These are phyloP conservation scores for Sylvietta virens DNA, from an alignment of 2,113 vertebrate species.

Conservation along the genomic window DNA sequence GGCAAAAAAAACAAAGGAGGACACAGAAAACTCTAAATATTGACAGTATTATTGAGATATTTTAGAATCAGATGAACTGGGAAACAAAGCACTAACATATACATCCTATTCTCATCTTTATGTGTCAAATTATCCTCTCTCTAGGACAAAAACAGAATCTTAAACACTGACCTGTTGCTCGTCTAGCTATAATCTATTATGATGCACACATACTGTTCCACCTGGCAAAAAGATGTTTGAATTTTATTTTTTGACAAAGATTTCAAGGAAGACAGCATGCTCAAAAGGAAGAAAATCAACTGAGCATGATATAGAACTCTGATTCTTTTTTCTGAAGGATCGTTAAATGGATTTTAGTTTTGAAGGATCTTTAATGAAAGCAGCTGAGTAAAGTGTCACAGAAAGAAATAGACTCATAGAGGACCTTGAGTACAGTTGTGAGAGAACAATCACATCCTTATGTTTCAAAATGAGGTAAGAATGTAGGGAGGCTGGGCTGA, in stretches of 20 bases:
- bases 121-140: not conserved
- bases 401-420: not conserved
- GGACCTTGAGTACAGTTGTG: not conserved
- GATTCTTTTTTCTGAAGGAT: not conserved
- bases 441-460: not conserved
- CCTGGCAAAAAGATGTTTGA: slow-evolving; percentile 15
- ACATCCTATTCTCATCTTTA: not conserved
- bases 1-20: not conserved
- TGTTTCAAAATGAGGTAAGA: not conserved
- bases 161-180: slow-evolving; percentile 16
- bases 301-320: not conserved
- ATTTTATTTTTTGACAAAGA: not conserved
- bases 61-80: not conserved
- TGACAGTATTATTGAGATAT: not conserved
- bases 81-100: not conserved
- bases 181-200: slow-evolving; percentile 32
- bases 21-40: not conserved
- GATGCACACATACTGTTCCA: slow-evolving; percentile 1
- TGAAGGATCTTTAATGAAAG: not conserved
- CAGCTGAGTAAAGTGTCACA: not conserved
- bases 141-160: not conserved
- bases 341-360: too few relatives aligned
- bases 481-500: not conserved
- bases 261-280: not conserved
- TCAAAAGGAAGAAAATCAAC: not conserved